Evolutionary conservation across 1,140 invertebrate genomes (phyloP).

Genomic region (Drosophila busckii): DNA sequence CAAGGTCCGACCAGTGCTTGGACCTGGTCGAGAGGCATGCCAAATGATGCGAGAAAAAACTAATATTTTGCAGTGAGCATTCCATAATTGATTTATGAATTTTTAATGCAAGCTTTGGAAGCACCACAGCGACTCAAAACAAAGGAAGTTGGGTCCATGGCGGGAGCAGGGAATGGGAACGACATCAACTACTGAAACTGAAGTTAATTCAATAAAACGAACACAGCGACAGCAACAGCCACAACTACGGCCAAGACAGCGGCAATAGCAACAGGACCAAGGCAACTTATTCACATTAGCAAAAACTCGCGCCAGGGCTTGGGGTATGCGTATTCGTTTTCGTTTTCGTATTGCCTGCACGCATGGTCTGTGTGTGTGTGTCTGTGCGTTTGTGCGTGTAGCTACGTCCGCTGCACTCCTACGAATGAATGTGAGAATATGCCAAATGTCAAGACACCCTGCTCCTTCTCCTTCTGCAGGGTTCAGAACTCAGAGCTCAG

Average conservation of each 20-base stretch:
- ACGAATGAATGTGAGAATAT: slow-evolving; percentile 69
- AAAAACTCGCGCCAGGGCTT: slow-evolving; percentile 57
- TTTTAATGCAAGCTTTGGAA: slow-evolving; percentile 77
- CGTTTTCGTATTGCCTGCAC: slow-evolving; percentile 6
- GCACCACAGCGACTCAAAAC: slow-evolving; percentile 43
- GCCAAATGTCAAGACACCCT: slow-evolving; percentile 56
- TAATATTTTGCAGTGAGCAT: slow-evolving; percentile 76
- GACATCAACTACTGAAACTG: slow-evolving; percentile 41
- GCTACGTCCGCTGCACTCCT: slow-evolving; percentile 30
- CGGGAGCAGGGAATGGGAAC: slow-evolving; percentile 6
- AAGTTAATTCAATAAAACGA: slow-evolving; percentile 69
- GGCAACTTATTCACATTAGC: slow-evolving; percentile 72
- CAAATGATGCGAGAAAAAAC: slow-evolving; percentile 67
- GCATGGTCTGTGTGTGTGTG: background rate
- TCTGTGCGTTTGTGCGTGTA: slow-evolving; percentile 34
- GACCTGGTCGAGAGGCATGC: background rate
- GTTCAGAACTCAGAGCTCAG: slow-evolving; percentile 12
- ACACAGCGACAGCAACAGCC: slow-evolving; percentile 28
- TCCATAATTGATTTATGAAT: slow-evolving; percentile 79
- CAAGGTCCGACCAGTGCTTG: slow-evolving; percentile 1
- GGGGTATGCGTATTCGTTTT: slow-evolving; percentile 27
- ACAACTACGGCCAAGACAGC: slow-evolving; percentile 14
- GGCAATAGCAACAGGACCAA: slow-evolving; percentile 20
- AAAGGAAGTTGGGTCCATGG: slow-evolving; percentile 48
- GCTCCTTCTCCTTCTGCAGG: slow-evolving; percentile 15